phyloP scores from a whole-genome alignment of 1,140 invertebrate genomes.

The Caerostris extrusa region DNA sequence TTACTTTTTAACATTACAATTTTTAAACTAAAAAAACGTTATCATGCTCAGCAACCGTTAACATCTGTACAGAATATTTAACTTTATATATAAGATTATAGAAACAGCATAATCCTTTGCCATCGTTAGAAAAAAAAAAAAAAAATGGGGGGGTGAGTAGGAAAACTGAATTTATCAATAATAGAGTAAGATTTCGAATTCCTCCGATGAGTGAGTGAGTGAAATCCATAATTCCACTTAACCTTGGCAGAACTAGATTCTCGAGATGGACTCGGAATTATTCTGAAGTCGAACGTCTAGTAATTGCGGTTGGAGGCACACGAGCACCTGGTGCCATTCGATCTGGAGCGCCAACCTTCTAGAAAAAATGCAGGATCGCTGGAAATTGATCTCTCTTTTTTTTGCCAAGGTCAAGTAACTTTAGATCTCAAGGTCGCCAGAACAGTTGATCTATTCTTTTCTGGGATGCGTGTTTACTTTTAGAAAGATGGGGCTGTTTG shows the following conservation, averaged over 20 bases:
- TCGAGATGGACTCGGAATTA: background rate
- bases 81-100: no score
- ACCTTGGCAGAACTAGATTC: background rate
- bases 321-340: background rate
- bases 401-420: background rate
- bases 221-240: background rate
- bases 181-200: background rate
- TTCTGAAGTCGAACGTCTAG: background rate
- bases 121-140: no score
- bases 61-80: no score
- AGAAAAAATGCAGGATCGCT: background rate
- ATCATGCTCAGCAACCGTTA: no score
- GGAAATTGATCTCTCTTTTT: background rate
- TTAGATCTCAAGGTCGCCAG: background rate
- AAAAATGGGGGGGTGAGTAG: no score
- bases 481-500: no score
- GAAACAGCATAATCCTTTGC: no score
- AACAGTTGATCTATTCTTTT: background rate
- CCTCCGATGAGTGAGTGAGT: background rate
- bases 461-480: background rate
- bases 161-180: background rate
- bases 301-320: background rate
- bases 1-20: no score
- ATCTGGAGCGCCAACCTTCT: constrained; percentile 24
- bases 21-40: no score